phyloP scores from a whole-genome alignment of 2,888 invertebrate species.

The Himalopsyche tibetana region DNA sequence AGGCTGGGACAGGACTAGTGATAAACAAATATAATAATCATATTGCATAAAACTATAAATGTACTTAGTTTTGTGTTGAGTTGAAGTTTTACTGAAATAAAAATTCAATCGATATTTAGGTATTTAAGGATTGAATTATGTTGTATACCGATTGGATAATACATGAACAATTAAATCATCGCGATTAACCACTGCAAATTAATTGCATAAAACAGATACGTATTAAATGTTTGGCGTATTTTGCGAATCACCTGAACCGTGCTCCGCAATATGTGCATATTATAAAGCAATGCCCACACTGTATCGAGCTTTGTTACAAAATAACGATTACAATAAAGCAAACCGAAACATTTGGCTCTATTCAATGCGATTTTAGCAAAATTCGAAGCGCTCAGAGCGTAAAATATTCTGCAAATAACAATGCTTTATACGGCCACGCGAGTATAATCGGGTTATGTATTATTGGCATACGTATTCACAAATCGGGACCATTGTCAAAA shows the following conservation, averaged over 20 bases:
- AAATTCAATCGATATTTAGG: too few species aligned
- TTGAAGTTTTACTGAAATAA: too few species aligned
- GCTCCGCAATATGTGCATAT: constrained; percentile 14
- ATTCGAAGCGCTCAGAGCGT: constrained; percentile 52
- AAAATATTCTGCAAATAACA: constrained; percentile 57
- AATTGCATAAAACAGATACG: neutral
- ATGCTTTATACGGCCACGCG: constrained; percentile 27
- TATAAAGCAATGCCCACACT: constrained; percentile 34
- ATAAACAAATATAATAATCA: too few species aligned
- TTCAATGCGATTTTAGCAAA: constrained; percentile 55
- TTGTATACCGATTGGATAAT: too few species aligned
- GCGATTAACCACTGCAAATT: neutral
- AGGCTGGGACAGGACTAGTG: too few species aligned
- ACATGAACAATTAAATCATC: too few species aligned
- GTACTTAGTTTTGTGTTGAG: too few species aligned
- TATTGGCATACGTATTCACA: constrained; percentile 54
- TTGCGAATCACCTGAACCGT: constrained; percentile 1
- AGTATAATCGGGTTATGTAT: constrained; percentile 57
- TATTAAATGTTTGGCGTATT: neutral
- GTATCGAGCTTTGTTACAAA: constrained; percentile 12
- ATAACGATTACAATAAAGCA: constrained; percentile 49
- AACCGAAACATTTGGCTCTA: constrained; percentile 52
- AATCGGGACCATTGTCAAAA: constrained; percentile 47
- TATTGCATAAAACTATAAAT: too few species aligned
- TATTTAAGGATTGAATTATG: too few species aligned